Base-by-base conservation (phyloP, 2,888 invertebrate genomes). In the Laspeyria flexula region DNA sequence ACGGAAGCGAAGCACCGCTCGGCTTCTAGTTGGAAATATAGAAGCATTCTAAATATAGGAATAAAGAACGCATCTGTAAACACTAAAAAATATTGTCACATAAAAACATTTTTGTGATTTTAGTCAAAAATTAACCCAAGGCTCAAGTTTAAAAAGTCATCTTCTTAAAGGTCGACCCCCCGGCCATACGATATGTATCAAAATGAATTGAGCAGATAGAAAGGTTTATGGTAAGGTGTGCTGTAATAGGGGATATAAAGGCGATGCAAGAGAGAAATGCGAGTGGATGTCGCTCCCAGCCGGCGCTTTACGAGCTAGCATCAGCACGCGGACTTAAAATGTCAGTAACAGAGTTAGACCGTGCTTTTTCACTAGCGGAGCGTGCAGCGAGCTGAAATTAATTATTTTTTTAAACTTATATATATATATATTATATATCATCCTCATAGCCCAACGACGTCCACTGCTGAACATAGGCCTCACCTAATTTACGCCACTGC, bases 191-290 rank as follows among this genome's bases (percentile, higher is more conserved):
- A 11, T 21, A 31, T 18, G 11, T 43, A 18, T 34, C 27, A 35
- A 15, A 35, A 23, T 23, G 7, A 11, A 41, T 41, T 34, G 18
- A 15, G 12, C 12, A 21, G 1, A 13, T 34, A 18, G 35, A 43
- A 45, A 41, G 43, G 40, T 61, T 50, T 58, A 62, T 49, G 49
- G 37, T 50, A 52, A 41, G 37, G 41, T 62, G 40, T 44, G 43
- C 46, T 4, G 55, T 51, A 47, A 65, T 37, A 52, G 40, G 40
- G 12, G 38, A 46, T 44, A 43, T 60, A 54, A 60, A 57, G 37
- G 9, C 23, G 18, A 21, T 41, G 37, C 39, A 55, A 12, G 41
- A 18, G 30, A 41, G 16, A 48, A 68, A 68, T 60, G 43, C 15
- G 33, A 52, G 49, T 50, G 41, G 51, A 62, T 55, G 34, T 9